phyloP scores from a whole-genome alignment of 2,113 vertebrate genomes.

The Puffinus mauretanicus region DNA sequence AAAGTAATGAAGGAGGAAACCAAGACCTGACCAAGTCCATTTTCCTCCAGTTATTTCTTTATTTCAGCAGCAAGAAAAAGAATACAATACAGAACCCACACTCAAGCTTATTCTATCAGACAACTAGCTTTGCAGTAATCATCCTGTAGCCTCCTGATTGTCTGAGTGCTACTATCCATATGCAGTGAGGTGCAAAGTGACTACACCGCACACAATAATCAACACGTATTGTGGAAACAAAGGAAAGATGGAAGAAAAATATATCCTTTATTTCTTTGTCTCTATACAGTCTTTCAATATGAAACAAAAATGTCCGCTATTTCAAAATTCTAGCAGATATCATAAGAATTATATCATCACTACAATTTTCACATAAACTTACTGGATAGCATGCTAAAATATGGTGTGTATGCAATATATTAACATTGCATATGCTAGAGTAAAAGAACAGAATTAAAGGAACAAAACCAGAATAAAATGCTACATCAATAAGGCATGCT shows the following conservation, averaged over 20 bases:
- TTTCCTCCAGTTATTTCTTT: background rate
- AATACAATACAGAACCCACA: background rate
- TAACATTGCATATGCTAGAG: background rate
- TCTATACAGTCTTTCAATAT: background rate
- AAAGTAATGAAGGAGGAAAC: background rate
- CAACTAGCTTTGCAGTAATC: background rate
- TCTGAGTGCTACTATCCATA: background rate
- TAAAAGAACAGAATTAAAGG: background rate
- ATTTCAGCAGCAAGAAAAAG: background rate
- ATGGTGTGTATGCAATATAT: background rate
- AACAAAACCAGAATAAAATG: background rate
- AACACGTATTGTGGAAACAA: background rate
- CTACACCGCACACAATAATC: rapidly evolving
- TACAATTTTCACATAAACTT: background rate
- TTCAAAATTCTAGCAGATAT: background rate
- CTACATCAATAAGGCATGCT: background rate
- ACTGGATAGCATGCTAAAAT: background rate
- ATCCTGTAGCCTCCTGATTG: background rate
- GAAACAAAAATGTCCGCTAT: background rate
- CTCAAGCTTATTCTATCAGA: background rate
- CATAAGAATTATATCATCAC: background rate
- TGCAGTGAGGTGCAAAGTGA: background rate
- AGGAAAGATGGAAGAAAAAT: background rate
- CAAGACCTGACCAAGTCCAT: background rate
- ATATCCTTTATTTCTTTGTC: background rate